These are phyloP conservation scores for Sesia bembeciformis DNA, from an alignment of 2,888 invertebrate species.

Conservation along the genomic window DNA sequence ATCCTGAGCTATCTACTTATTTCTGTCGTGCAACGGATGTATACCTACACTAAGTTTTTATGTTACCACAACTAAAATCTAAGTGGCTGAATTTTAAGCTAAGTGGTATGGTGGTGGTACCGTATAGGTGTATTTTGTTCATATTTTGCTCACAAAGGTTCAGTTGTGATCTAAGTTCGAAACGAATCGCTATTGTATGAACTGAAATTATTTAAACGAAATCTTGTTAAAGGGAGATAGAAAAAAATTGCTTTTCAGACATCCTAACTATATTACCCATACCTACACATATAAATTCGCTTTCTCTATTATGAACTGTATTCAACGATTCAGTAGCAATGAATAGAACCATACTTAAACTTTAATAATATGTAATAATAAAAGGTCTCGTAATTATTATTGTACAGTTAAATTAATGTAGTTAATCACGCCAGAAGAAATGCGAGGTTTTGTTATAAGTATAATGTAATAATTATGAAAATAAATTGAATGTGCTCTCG, in stretches of 20 bases:
- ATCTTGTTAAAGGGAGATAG: no score
- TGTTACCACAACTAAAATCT: no score
- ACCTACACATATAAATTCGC: background rate
- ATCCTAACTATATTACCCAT: background rate
- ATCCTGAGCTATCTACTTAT: no score
- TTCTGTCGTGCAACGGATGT: no score
- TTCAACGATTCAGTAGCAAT: slow-evolving; percentile 48
- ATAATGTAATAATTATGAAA: slow-evolving; percentile 61
- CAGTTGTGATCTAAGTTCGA: no score
- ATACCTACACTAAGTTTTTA: no score
- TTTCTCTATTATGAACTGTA: slow-evolving; percentile 18
- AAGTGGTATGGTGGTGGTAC: no score
- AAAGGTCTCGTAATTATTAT: slow-evolving; percentile 71
- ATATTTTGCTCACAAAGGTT: no score
- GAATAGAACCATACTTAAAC: slow-evolving; percentile 42
- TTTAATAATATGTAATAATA: slow-evolving; percentile 41
- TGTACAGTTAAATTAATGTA: slow-evolving; percentile 73
- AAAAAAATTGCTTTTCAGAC: background rate
- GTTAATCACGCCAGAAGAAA: slow-evolving; percentile 63
- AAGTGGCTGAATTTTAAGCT: no score
- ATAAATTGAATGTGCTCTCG: slow-evolving; percentile 67
- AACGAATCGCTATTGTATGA: no score
- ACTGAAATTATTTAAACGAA: no score
- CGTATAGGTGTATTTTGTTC: no score
- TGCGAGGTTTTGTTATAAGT: slow-evolving; percentile 68